A percentile compares a stretch with the other conserved stretches of the same genome.
phyloP scores from a whole-genome alignment of 2,113 vertebrate species.

The Rhagologus leucostigma region DNA sequence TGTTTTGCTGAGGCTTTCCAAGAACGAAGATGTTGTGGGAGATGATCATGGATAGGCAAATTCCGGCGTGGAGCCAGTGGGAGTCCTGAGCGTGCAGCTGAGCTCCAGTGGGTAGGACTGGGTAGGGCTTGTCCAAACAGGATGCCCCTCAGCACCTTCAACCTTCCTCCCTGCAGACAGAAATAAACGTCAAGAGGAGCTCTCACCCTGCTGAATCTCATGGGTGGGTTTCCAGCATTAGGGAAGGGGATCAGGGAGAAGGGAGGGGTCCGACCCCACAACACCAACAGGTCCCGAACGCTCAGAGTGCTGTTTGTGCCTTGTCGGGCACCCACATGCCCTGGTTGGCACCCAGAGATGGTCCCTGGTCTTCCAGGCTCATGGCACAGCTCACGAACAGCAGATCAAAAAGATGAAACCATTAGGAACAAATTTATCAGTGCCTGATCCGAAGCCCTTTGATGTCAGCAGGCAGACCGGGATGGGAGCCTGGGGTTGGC shows the following conservation, averaged over 20 bases:
- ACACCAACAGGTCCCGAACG: background rate
- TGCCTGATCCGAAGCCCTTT: background rate
- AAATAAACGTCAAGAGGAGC: rapidly evolving
- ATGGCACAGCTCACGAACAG: background rate
- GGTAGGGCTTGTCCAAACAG: background rate
- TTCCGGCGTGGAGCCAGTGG: background rate
- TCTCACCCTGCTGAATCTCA: background rate
- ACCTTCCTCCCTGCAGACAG: background rate
- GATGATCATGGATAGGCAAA: background rate
- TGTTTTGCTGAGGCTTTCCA: background rate
- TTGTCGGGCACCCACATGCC: rapidly evolving
- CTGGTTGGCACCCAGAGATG: background rate
- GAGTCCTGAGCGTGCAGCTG: background rate
- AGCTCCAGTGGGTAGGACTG: background rate
- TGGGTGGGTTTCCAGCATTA: background rate
- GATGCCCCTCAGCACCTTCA: background rate
- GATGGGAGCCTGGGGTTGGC: background rate
- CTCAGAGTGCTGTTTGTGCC: background rate
- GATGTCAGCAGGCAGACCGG: background rate
- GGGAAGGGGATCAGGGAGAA: background rate
- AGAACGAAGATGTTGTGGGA: background rate
- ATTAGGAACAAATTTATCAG: background rate
- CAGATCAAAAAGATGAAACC: background rate
- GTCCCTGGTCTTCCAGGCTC: background rate
- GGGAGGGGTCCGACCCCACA: background rate